Conservation (phyloP, 2,797 vertebrate genomes). For the Lacerta agilis region DNA sequence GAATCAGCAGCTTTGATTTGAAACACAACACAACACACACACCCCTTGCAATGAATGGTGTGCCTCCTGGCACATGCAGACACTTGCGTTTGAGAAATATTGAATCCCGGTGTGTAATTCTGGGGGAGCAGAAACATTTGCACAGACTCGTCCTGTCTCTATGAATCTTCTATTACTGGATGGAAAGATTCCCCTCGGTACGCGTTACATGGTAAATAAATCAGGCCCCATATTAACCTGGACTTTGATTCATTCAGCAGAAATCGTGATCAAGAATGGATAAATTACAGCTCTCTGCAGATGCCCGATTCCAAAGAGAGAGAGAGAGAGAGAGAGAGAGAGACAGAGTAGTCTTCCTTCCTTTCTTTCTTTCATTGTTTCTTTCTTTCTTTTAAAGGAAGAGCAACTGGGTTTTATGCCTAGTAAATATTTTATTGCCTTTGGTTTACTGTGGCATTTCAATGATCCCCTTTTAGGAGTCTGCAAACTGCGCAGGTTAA, state of each 20-base stretch:
- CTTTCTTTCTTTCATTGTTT: constrained; percentile 11
- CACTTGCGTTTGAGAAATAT: neutral
- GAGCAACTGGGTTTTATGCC: constrained; percentile 76
- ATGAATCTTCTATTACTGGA: neutral
- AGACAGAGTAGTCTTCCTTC: neutral
- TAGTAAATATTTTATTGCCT: constrained; percentile 82
- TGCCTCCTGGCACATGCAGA: neutral
- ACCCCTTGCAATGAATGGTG: too few relatives aligned
- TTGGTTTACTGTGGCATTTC: constrained; percentile 80
- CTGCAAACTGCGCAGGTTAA: constrained; percentile 76
- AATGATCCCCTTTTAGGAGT: constrained; percentile 80
- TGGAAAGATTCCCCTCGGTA: neutral
- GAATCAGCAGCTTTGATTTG: neutral
- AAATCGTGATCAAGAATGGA: constrained; percentile 65
- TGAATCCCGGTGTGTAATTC: neutral
- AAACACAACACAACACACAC: neutral
- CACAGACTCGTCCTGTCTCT: neutral
- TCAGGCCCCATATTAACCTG: neutral
- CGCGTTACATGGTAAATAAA: neutral
- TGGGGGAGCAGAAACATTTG: neutral
- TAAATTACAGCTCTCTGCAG: constrained; percentile 61
- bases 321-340: constrained; percentile 23
- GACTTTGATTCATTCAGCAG: constrained; percentile 45
- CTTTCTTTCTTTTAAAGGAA: constrained; percentile 61
- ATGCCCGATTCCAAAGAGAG: constrained; percentile 40